Base-by-base conservation (phyloP, 1,140 invertebrate genomes). In the silkworm (Bombyx mori) region DNA sequence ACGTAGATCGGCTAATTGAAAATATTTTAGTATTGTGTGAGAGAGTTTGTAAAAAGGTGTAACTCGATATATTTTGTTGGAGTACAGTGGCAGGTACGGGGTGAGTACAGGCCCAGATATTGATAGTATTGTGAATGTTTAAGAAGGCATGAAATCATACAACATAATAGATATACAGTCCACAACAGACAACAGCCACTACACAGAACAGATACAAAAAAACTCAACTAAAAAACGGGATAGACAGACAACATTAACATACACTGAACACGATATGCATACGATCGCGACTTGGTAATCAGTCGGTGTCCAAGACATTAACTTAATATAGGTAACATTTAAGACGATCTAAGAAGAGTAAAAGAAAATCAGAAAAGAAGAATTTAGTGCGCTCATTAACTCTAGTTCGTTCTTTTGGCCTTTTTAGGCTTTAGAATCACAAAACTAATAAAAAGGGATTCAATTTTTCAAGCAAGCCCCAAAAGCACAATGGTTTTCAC, bases 151-250 rank as follows among this genome's bases (percentile, higher is more conserved):
- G 79, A 85, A 83, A 83, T 82, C 71, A 86, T 83, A 83, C 76
- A 87, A 85, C 81, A 83, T 77, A 85, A 82, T 82, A 84, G 75
- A 84, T 77, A 63, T 77, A 86, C 82, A 88, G 71, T 86, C 77
- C 82, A 85, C 82, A 88, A 88, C 85, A 88, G 81, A 87, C 75
- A 88, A 77, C 85, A 88, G 85, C 85, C 85, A 88, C 85, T 88
- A 88, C 82, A 88, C 82, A 88, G 82, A 88, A 74, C 83, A 81
- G 79, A 81, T 83, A 71, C 64, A 71, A 75, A 86, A 77, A 86
- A 69, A 79, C 66, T 71, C 62, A 85, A 86, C 77, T 83, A 83
- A 81, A 82, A 79, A 57, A 75, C 22, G 6, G 75, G 70, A 79
- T 60, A 77, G 69, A 77, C 79, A 35, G 26, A 63, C 61, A 65